These are phyloP conservation scores for Plectrocnemia conspersa DNA, from an alignment of 1,140 invertebrate species.

Conservation along the genomic window DNA sequence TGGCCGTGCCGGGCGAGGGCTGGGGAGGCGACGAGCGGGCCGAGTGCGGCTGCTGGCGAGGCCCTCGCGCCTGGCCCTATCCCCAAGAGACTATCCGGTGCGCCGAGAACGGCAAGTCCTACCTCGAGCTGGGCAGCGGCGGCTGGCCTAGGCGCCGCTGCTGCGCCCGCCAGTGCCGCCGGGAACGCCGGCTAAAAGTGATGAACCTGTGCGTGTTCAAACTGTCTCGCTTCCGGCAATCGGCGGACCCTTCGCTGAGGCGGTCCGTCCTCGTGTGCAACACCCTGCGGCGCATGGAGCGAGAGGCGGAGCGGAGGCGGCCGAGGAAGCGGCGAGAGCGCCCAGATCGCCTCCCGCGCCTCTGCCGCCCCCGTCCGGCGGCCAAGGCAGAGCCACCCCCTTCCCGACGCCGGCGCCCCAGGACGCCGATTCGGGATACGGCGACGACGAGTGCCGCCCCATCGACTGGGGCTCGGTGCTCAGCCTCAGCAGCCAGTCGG, in stretches of 20 bases:
- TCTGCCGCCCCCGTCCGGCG: constrained; percentile 42
- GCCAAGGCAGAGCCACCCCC: constrained; percentile 45
- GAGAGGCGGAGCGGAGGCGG: constrained; percentile 82
- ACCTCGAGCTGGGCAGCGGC: constrained; percentile 77
- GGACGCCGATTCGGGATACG: constrained; percentile 70
- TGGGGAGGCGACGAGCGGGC: constrained; percentile 36
- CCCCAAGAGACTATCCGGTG: constrained; percentile 77
- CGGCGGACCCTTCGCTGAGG: constrained; percentile 82
- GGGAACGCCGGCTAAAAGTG: constrained; percentile 79
- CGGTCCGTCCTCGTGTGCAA: constrained; percentile 93
- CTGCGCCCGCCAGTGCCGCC: constrained; percentile 70
- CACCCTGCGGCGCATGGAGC: constrained; percentile 83
- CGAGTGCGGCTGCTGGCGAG: constrained; percentile 47
- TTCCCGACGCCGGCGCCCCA: constrained; percentile 47
- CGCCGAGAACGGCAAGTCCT: constrained; percentile 86
- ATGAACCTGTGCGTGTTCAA: constrained; percentile 92
- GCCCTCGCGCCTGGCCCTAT: constrained; percentile 49
- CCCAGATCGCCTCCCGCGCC: constrained; percentile 45
- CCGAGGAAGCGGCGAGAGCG: constrained; percentile 44
- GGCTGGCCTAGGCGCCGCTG: constrained; percentile 72
- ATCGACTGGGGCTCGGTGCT: constrained; percentile 90
- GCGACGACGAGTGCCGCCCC: constrained; percentile 70
- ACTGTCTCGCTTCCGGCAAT: constrained; percentile 79
- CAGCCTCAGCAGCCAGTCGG: constrained; percentile 76
- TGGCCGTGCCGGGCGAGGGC: constrained; percentile 46